These are phyloP conservation scores for Reinhardtius hippoglossoides DNA, from an alignment of 2,113 vertebrate genomes.

Conservation along the genomic window DNA sequence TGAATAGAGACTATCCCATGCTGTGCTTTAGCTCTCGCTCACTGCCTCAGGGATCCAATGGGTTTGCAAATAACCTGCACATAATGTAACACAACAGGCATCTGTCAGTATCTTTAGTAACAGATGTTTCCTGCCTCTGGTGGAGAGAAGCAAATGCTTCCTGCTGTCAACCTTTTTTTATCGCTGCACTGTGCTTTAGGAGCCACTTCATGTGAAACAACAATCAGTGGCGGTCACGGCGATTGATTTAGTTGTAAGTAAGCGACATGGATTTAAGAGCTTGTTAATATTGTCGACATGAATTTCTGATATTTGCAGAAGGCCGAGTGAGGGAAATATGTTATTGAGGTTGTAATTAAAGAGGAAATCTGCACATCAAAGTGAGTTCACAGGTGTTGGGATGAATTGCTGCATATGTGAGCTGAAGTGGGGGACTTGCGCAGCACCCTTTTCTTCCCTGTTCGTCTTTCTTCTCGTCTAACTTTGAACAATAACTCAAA, in stretches of 20 bases:
- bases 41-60: conserved; percentile 32
- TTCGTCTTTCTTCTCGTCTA: not conserved
- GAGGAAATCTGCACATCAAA: not conserved
- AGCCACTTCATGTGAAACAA: not conserved
- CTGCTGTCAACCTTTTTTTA: conserved; percentile 39
- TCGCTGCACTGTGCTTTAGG: conserved; percentile 16
- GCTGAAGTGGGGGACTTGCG: no score
- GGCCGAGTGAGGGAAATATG: no score
- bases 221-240: no score
- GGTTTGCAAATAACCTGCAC: conserved; percentile 41
- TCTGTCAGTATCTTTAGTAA: conserved; percentile 54
- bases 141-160: conserved; percentile 19
- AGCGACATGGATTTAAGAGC: not conserved
- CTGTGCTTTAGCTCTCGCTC: conserved; percentile 22
- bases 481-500: conserved; percentile 21
- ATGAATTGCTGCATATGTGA: no score
- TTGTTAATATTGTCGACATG: not conserved
- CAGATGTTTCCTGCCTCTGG: conserved; percentile 60
- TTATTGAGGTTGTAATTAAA: not conserved
- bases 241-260: not conserved
- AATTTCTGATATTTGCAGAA: not conserved
- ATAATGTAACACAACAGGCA: conserved; percentile 55
- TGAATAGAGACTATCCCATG: conserved; percentile 18
- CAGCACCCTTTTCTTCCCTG: no score
- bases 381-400: not conserved